phyloP scores from a whole-genome alignment of 2,888 invertebrate species.

The Cephus pygmeus region DNA sequence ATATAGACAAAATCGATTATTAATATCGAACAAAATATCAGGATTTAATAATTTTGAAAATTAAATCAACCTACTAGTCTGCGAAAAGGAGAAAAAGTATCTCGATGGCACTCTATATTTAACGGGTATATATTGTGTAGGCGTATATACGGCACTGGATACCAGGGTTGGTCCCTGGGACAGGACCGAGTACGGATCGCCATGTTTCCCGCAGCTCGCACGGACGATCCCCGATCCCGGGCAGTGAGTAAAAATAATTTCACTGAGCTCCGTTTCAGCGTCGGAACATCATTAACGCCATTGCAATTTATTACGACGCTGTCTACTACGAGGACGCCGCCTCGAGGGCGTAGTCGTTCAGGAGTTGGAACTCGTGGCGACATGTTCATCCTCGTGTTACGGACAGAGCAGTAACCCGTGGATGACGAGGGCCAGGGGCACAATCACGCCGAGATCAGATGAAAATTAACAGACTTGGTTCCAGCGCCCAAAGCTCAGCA shows the following conservation, averaged over 20 bases:
- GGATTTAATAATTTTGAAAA: neutral
- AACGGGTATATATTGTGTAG: neutral
- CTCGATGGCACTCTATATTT: neutral
- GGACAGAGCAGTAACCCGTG: slow-evolving; percentile 22
- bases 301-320: slow-evolving; percentile 62
- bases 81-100: neutral
- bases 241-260: slow-evolving; percentile 5
- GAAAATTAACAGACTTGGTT: slow-evolving; percentile 44
- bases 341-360: slow-evolving; percentile 43
- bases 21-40: neutral
- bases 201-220: neutral
- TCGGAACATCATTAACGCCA: slow-evolving; percentile 56
- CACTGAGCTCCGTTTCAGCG: slow-evolving; percentile 12
- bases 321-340: slow-evolving; percentile 51
- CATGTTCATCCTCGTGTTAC: slow-evolving; percentile 15
- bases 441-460: slow-evolving; percentile 41
- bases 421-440: slow-evolving; percentile 22
- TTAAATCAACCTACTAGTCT: neutral
- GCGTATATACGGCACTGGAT: neutral
- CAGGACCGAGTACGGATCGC: neutral
- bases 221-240: neutral
- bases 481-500: slow-evolving; percentile 26
- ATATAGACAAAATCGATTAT: neutral
- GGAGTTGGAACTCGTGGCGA: slow-evolving; percentile 27
- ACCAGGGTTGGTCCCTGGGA: neutral